phyloP scores from a whole-genome alignment of 2,797 vertebrate species.

The Astyanax mexicanus region DNA sequence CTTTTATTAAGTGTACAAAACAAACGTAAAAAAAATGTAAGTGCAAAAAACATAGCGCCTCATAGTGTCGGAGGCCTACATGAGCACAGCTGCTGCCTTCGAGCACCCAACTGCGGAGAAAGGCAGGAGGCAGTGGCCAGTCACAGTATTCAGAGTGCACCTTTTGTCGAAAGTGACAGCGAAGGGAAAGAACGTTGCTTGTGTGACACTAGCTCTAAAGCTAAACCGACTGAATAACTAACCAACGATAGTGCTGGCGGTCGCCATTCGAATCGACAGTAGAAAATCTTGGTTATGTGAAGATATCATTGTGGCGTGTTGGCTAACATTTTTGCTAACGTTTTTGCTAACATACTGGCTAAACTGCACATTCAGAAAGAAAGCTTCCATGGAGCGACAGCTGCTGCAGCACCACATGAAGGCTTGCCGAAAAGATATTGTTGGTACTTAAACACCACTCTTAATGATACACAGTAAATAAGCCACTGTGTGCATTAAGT shows the following conservation, averaged over 20 bases:
- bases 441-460: too few relatives aligned
- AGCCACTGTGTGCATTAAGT: too few relatives aligned
- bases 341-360: too few relatives aligned
- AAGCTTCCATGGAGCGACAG: background rate
- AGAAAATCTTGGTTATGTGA: background rate
- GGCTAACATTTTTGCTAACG: too few relatives aligned
- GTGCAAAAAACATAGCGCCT: slow-evolving; percentile 74
- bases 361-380: slow-evolving; percentile 1
- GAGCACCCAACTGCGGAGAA: slow-evolving; percentile 62
- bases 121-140: slow-evolving; percentile 59
- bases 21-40: slow-evolving; percentile 69
- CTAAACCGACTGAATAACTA: slow-evolving; percentile 14
- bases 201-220: slow-evolving; percentile 50
- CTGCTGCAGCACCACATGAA: background rate
- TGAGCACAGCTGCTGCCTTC: slow-evolving; percentile 67
- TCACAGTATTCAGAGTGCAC: slow-evolving; percentile 70
- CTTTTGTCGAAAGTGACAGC: slow-evolving; percentile 60
- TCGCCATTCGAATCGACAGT: background rate
- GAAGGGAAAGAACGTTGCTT: slow-evolving; percentile 58
- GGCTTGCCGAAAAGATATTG: too few relatives aligned
- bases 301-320: background rate
- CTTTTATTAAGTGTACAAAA: slow-evolving; percentile 84
- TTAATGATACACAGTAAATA: too few relatives aligned
- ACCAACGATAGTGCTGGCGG: slow-evolving; percentile 1
- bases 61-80: slow-evolving; percentile 71